Evolutionary conservation across 1,140 invertebrate species (phyloP).

Genomic region (Spodoptera frugiperda): DNA sequence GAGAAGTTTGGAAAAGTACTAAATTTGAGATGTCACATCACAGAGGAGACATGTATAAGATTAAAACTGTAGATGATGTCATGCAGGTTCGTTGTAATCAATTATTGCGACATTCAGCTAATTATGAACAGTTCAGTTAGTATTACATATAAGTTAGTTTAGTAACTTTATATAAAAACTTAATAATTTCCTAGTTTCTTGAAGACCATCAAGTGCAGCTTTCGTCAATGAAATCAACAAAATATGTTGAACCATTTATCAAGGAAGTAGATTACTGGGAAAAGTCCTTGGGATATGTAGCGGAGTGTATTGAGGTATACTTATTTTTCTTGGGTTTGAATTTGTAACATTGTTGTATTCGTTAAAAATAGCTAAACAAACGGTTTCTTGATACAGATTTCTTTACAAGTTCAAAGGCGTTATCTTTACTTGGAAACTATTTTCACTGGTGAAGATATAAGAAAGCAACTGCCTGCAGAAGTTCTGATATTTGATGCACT

Average conservation of each 20-base stretch:
- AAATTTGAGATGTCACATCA: slow-evolving; percentile 90
- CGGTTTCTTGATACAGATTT: slow-evolving; percentile 74
- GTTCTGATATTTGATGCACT: slow-evolving; percentile 91
- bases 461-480: slow-evolving; percentile 93
- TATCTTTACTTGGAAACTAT: slow-evolving; percentile 95
- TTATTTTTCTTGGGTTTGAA: not conserved
- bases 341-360: not conserved
- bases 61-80: slow-evolving; percentile 91
- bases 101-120: not conserved
- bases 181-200: slow-evolving; percentile 78
- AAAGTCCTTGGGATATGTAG: slow-evolving; percentile 91
- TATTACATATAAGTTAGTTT: no score
- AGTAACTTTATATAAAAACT: not conserved
- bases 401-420: slow-evolving; percentile 91
- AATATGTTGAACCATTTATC: slow-evolving; percentile 94
- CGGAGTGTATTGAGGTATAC: slow-evolving; percentile 90
- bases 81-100: slow-evolving; percentile 83
- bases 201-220: slow-evolving; percentile 92
- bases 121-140: no score
- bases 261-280: slow-evolving; percentile 94
- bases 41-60: slow-evolving; percentile 88
- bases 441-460: slow-evolving; percentile 94
- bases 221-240: slow-evolving; percentile 94
- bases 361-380: not conserved
- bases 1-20: slow-evolving; percentile 90